Conservation (phyloP, 2,797 vertebrate species). For the Botia kubotai region DNA sequence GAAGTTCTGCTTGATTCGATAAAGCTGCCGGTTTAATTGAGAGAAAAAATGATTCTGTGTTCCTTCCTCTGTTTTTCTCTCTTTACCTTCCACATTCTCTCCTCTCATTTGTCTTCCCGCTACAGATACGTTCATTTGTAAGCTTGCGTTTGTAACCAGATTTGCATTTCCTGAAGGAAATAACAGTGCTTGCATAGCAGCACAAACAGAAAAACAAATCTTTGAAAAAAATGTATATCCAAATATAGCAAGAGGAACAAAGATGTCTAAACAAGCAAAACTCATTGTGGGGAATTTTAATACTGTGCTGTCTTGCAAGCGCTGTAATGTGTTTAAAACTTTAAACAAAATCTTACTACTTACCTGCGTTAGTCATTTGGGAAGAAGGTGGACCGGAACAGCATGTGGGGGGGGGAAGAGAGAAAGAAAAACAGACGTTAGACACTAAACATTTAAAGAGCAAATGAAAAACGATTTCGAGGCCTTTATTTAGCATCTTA, state of each 20-base stretch:
- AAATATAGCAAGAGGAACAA: neutral
- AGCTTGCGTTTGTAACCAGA: neutral
- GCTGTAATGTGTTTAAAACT: neutral
- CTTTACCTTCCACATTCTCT: neutral
- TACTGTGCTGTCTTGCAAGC: neutral
- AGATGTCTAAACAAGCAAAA: neutral
- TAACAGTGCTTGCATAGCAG: neutral
- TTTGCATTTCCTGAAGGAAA: constrained; percentile 24
- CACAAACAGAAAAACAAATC: neutral
- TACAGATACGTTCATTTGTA: neutral
- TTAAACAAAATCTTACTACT: constrained; percentile 9
- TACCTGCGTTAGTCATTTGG: constrained; percentile 18
- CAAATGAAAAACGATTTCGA: neutral
- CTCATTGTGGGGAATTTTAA: neutral
- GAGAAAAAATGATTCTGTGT: constrained; percentile 9
- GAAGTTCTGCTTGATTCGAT: constrained; percentile 30
- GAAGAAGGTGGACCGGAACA: constrained; percentile 1
- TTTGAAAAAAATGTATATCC: neutral
- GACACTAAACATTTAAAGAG: neutral
- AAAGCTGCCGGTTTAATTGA: constrained; percentile 30
- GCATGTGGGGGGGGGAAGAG: neutral
- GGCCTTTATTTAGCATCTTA: constrained; percentile 9
- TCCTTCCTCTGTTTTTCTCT: neutral
- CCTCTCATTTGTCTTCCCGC: neutral
- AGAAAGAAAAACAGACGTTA: constrained; percentile 9